Evolutionary conservation across 1,140 invertebrate genomes (phyloP), one percentile per base, ranked within the genome.

Genomic region (Drosophila kepulauana): DNA sequence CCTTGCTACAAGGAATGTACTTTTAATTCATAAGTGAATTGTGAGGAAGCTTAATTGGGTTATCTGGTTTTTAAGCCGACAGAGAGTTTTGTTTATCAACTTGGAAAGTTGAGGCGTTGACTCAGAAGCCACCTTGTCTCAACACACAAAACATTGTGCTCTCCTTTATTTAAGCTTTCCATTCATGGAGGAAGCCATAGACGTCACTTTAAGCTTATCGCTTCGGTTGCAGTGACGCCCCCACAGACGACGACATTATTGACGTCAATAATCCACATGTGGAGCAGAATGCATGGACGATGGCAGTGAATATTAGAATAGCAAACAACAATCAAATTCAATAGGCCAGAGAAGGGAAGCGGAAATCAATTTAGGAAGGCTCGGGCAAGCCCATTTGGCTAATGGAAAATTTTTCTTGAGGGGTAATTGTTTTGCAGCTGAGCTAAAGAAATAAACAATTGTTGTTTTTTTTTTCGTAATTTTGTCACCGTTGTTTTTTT

Each of bases 401-500:
- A 63, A 48, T 63, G 30, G 56, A 46, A 57, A 35, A 15, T 1
- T 11, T 46, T 41, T 11, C 2, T 13, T 61, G 2, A 11, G 6
- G 1, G 8, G 38, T 25, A 66, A n/a, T 28, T 25, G 15, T 33
- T 25, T 2, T 54, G 51, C 51, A 54, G 7, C 35, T 57, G 54
- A 57, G 54, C 16, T 41, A 16, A 6, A 57, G 46, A 49, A 57
- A 74, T 54, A 70, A 51, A 41, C 15, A 68, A 5, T 63, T 52
- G 2, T 8, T 38, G 13, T 35, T 59, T 78, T 91, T 91, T 90
- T 91, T 91, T 91, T 90, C 61, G 81, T 88, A 91, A 91, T 91
- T 91, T 91, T 91, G 91, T 91, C 91, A 91, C 91, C 91, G 91
- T 91, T 91, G 77, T 91, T 91, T 91, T 91, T 81, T 91, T 90